Evolutionary conservation across 2,113 vertebrate genomes (phyloP), one percentile per base, ranked within the genome.

Genomic region (Catharus fuscescens): DNA sequence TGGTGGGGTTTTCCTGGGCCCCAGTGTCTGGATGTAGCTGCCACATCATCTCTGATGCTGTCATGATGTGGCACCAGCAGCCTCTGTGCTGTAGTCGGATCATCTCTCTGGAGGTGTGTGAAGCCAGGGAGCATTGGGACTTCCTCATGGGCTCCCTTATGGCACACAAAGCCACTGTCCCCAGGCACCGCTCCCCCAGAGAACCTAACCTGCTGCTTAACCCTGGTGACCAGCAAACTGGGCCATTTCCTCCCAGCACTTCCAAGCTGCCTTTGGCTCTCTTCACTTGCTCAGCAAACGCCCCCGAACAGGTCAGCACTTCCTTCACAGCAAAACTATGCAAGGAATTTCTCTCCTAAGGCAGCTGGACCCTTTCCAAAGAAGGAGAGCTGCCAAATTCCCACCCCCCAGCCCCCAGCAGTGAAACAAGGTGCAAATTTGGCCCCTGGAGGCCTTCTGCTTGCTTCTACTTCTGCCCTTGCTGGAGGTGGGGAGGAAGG

Each of bases 211-310:
- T 52, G 25, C 69, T 71, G 44, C 48, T 66, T 85, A 47, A 44
- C 66, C n/a, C 29, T 1, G 0, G 19, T 5, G 70, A 86, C 20
- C 66, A 85, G 71, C 67, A 88, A 76, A 69, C 0, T 9, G 3
- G 32, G 61, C 48, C 36, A 2, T 88, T 82, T 93, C 56, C 64
- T 47, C 73, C 56, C 38, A 78, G 56, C 29, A 54, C 61, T 84
- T 50, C 31, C 0, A 5, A 78, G 47, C 61, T 81, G 87, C 73
- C 57, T 90, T 88, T 91, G 95, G 95, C 88, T 90, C 31, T 87
- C 93, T 93, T 94, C 90, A 95, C 92, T 95, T 95, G 95, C 85
- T 96, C 95, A 95, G 88, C 92, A 95, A 96, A 90, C 20, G 2
- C 92, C 81, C 77, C 62, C 5, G 3, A 96, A 92, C 93, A 96